Percentiles rank a stretch among this genome's conserved stretches.
These are phyloP conservation scores for Melopsittacus undulatus DNA, from an alignment of 2,797 vertebrate species.

Conservation along the genomic window DNA sequence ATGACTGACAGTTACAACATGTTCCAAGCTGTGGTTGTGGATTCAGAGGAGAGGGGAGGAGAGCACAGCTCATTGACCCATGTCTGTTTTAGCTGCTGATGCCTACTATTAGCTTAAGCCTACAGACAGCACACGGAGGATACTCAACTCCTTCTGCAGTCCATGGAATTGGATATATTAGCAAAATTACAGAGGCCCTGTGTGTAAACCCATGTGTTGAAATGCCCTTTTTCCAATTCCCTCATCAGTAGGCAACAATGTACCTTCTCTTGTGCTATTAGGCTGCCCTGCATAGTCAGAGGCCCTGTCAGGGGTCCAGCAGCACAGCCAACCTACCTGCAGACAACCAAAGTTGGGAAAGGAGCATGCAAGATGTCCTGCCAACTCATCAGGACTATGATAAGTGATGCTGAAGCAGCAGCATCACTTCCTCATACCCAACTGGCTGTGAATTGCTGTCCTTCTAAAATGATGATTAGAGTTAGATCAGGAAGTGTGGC, in stretches of 20 bases:
- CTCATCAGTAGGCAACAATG: background rate
- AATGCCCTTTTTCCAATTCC: background rate
- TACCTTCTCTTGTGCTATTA: background rate
- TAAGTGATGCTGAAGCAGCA: background rate
- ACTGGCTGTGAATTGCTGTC: background rate
- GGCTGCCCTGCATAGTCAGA: background rate
- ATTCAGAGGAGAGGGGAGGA: background rate
- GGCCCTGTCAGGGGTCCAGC: accelerated
- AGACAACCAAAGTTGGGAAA: background rate
- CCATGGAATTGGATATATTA: background rate
- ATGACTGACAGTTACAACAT: background rate
- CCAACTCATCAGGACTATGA: background rate
- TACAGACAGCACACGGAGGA: background rate
- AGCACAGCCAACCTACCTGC: background rate
- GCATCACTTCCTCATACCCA: background rate
- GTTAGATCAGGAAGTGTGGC: background rate
- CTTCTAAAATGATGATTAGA: background rate
- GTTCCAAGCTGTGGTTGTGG: background rate
- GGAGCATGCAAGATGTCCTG: background rate
- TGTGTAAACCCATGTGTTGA: background rate
- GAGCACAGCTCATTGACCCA: background rate
- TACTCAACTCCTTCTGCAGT: background rate
- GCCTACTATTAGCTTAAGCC: background rate
- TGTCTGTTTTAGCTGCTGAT: background rate
- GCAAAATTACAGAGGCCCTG: background rate